phyloP scores from a whole-genome alignment of 1,140 invertebrate genomes.

The Hyles euphorbiae region DNA sequence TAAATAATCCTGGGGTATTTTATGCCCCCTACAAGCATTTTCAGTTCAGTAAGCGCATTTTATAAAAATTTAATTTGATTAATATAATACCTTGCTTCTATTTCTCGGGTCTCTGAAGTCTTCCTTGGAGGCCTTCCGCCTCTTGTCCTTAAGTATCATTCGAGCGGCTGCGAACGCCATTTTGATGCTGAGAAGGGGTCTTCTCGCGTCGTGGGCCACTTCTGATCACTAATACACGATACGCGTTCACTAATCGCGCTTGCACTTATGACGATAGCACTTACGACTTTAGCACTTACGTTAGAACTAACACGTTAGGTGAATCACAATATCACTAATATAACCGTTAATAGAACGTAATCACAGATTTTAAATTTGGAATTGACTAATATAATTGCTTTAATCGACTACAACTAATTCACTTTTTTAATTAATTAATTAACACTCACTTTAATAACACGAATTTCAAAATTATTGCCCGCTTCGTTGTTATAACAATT shows the following conservation, averaged over 20 bases:
- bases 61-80: too few relatives aligned
- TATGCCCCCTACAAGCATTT: too few relatives aligned
- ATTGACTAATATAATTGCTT: conserved; percentile 47
- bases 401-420: conserved; percentile 12
- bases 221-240: conserved; percentile 13
- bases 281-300: conserved; percentile 2
- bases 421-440: conserved; percentile 9
- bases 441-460: conserved; percentile 16
- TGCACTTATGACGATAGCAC: conserved; percentile 16
- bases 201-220: conserved; percentile 27
- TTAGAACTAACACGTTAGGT: conserved; percentile 12
- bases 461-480: conserved; percentile 44
- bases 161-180: conserved; percentile 89
- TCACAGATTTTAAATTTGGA: conserved; percentile 37
- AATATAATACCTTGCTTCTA: conserved; percentile 83
- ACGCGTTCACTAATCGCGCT: conserved; percentile 2
- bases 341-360: conserved; percentile 19
- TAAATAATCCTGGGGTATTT: too few relatives aligned
- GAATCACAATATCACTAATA: not conserved
- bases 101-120: conserved; percentile 82
- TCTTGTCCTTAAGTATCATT: conserved; percentile 88
- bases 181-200: conserved; percentile 40
- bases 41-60: too few relatives aligned
- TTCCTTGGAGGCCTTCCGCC: conserved; percentile 86
- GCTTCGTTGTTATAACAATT: conserved; percentile 29